Evolutionary conservation across 2,113 vertebrate species (phyloP).

Genomic region (Dolichotis patagonum): DNA sequence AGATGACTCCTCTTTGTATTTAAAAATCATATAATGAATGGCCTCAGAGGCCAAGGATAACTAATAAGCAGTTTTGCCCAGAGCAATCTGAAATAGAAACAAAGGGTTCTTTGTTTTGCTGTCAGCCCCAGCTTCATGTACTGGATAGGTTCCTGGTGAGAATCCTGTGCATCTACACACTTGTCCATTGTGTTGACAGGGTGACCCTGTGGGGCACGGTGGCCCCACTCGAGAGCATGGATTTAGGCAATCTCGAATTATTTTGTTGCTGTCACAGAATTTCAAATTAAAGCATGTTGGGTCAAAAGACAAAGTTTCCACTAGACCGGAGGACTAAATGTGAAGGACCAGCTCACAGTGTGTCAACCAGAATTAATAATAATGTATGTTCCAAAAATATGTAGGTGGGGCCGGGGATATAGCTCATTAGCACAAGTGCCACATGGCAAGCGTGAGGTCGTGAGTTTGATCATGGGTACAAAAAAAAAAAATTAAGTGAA

Average conservation of each 20-base stretch:
- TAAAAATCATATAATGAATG: background rate
- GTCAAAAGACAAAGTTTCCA: background rate
- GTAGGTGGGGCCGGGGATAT: background rate
- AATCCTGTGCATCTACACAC: background rate
- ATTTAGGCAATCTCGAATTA: background rate
- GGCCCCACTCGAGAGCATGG: background rate
- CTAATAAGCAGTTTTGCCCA: background rate
- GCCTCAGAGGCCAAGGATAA: background rate
- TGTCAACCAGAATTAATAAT: background rate
- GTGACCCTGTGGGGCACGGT: accelerated
- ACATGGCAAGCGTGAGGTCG: too few relatives aligned
- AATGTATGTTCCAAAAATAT: background rate
- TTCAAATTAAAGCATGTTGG: background rate
- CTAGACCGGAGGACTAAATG: background rate
- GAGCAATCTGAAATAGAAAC: background rate
- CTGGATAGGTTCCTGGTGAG: background rate
- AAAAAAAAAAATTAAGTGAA: background rate
- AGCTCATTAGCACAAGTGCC: too few relatives aligned
- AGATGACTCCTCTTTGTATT: background rate
- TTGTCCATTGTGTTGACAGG: background rate
- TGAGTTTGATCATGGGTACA: too few relatives aligned
- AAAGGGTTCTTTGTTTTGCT: background rate
- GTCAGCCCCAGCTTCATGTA: background rate
- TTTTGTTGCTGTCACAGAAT: background rate
- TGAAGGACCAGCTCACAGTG: background rate